A percentile compares a stretch with the other conserved stretches of the same genome.
Conservation (phyloP, 2,888 invertebrate species). For the Allygus modestus region DNA sequence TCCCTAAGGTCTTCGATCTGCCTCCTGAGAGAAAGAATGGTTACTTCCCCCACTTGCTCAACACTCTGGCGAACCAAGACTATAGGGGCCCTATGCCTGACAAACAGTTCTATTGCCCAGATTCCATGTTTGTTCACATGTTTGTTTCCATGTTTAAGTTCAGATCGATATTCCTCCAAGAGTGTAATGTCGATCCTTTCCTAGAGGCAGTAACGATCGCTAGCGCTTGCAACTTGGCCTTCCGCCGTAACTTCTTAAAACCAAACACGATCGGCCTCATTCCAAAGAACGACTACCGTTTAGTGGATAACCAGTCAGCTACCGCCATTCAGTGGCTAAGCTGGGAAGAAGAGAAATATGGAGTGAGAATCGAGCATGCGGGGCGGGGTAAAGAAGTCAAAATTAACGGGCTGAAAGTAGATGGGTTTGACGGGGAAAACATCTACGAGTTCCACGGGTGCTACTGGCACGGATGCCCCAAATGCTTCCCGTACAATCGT, state of each 20-base stretch:
- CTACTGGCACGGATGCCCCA: constrained; percentile 64
- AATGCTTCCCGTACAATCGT: constrained; percentile 57
- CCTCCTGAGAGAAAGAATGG: constrained; percentile 67
- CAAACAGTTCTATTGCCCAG: constrained; percentile 67
- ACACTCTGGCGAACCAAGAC: constrained; percentile 68
- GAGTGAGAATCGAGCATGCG: constrained; percentile 67
- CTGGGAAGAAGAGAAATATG: constrained; percentile 52
- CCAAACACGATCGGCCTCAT: constrained; percentile 70
- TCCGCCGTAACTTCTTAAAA: constrained; percentile 69
- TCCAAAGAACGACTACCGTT: constrained; percentile 70
- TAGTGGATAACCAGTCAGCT: constrained; percentile 69
- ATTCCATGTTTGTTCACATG: constrained; percentile 68
- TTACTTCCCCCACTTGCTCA: constrained; percentile 70
- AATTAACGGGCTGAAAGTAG: constrained; percentile 63
- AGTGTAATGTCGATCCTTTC: constrained; percentile 70
- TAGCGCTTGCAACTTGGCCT: constrained; percentile 68
- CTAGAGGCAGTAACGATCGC: constrained; percentile 69
- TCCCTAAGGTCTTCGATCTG: constrained; percentile 71
- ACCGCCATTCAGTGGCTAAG: constrained; percentile 60
- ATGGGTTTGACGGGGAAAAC: constrained; percentile 64
- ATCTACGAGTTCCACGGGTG: constrained; percentile 66
- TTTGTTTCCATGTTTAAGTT: constrained; percentile 69
- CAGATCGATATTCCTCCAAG: constrained; percentile 67
- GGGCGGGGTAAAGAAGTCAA: constrained; percentile 66
- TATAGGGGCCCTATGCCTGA: constrained; percentile 69